Conservation (phyloP, 2,113 vertebrate genomes). For the Lepus timidus region DNA sequence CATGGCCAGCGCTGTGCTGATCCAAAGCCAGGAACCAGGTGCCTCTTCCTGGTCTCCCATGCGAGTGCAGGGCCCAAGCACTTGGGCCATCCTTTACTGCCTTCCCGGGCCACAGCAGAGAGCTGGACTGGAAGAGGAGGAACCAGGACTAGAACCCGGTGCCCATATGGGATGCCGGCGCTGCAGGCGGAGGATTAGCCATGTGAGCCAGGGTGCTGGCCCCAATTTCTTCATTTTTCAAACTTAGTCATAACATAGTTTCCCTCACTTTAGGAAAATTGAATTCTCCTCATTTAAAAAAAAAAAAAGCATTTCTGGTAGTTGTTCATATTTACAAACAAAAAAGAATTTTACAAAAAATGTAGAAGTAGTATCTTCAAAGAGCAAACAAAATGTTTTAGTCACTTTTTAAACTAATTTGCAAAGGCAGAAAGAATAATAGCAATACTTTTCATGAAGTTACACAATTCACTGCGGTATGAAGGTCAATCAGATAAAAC, state of each 20-base stretch:
- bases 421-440: neutral
- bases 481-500: neutral
- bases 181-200: too few relatives aligned
- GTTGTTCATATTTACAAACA: neutral
- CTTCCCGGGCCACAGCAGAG: too few relatives aligned
- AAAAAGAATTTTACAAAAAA: neutral
- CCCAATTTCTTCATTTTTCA: neutral
- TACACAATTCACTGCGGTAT: neutral
- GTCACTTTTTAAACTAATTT: neutral
- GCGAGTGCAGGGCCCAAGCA: too few relatives aligned
- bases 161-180: too few relatives aligned
- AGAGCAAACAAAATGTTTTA: neutral
- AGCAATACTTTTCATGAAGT: neutral
- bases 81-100: too few relatives aligned
- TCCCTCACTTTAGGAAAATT: neutral
- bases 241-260: neutral
- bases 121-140: too few relatives aligned
- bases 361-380: neutral
- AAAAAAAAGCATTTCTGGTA: neutral
- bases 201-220: too few relatives aligned
- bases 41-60: too few relatives aligned
- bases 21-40: too few relatives aligned
- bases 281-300: neutral
- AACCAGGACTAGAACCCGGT: too few relatives aligned
- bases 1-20: too few relatives aligned